A percentile compares a stretch with the other conserved stretches of the same genome.
These are phyloP conservation scores for Alces alces DNA, from an alignment of 2,113 vertebrate species.

Conservation along the genomic window DNA sequence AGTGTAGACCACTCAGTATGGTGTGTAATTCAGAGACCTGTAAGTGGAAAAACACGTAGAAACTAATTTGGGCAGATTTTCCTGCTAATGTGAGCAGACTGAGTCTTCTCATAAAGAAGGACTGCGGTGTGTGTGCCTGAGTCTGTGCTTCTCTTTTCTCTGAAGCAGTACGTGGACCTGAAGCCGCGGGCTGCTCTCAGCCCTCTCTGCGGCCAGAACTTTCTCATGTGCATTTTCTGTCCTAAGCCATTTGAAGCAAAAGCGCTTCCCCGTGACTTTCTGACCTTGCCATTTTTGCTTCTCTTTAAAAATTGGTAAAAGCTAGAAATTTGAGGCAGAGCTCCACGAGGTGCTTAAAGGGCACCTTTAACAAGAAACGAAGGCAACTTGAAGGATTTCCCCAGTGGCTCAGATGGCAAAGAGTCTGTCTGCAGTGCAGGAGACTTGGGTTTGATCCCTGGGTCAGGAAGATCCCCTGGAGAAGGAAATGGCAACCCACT, in stretches of 20 bases:
- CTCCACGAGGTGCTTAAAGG: background rate
- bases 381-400: background rate
- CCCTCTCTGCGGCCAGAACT: background rate
- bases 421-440: background rate
- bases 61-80: background rate
- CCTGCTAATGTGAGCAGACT: background rate
- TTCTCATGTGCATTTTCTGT: background rate
- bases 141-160: conserved; percentile 35
- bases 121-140: background rate
- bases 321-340: background rate
- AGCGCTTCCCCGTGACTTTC: background rate
- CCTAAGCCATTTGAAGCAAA: background rate
- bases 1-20: background rate
- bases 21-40: background rate
- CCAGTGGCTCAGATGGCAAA: background rate
- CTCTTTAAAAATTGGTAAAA: background rate
- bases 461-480: background rate
- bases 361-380: background rate
- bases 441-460: background rate
- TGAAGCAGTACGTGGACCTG: conserved; percentile 4
- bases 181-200: background rate
- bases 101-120: conserved; percentile 39
- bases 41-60: background rate
- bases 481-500: background rate
- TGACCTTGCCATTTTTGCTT: background rate